Base-by-base conservation (phyloP, 2,888 invertebrate species). In the Drosophila anomelani region DNA sequence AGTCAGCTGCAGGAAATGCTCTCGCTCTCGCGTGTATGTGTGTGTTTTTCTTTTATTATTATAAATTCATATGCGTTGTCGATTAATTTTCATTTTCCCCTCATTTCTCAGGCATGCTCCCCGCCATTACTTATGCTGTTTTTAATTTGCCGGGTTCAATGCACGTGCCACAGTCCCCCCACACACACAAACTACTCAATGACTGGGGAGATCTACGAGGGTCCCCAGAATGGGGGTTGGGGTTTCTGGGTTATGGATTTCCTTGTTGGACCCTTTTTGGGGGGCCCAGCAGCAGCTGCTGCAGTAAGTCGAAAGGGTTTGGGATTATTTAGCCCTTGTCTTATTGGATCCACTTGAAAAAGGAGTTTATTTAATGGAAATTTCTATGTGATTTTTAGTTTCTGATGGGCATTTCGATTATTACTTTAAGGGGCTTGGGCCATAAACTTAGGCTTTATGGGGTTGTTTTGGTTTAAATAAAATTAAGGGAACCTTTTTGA, bases 1-100 rank as follows among this genome's bases (percentile, higher is more conserved):
- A 84, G 88, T 77, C 84, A 84, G 88, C 86, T 84, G 84, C 87
- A 77, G 66, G 76, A 79, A 84, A 88, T 86, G 84, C 10, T 34
- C 73, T 69, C 70, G 1, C 12, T 34, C 73, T 67, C 70, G 2
- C 7, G 20, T 20, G 49, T 1, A 20, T 36, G 34, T 17, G 32
- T 57, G 53, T 71, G 69, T 76, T 75, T 72, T 73, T 79, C 75
- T 83, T 81, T 75, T 78, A 80, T 79, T 84, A 77, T 86, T 84
- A 77, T 75, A 78, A 84, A 84, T 84, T 84, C 88, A 88, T 84
- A 83, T 80, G 79, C 77, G 79, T 80, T 79, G 79, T 56, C 84
- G 88, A 83, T 84, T 86, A 83, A 86, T 88, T 85, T 88, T 77
- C 83, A 81, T 78, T 81, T 67, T 44, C 44, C 74, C 72, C 68